phyloP scores from a whole-genome alignment of 2,888 invertebrate species.

The Ormyrus thymus region DNA sequence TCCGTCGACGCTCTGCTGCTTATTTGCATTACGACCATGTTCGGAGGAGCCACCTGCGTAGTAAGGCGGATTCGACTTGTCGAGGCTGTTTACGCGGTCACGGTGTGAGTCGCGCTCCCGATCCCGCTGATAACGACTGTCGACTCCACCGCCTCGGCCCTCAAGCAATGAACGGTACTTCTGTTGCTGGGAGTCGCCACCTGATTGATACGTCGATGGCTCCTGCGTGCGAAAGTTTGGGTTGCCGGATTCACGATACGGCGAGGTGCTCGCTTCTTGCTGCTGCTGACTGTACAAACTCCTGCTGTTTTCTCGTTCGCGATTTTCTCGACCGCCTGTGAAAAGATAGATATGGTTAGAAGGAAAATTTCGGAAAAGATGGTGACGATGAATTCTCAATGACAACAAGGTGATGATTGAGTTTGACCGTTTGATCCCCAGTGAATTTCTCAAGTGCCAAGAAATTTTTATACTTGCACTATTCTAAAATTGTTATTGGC shows the following conservation, averaged over 20 bases:
- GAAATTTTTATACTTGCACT: too few species aligned
- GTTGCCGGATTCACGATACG: constrained; percentile 71
- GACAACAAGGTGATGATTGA: too few species aligned
- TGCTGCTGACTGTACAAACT: constrained; percentile 64
- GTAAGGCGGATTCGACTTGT: constrained; percentile 69
- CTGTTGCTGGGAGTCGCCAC: constrained; percentile 63
- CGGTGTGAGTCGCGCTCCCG: constrained; percentile 69
- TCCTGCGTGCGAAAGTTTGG: constrained; percentile 69
- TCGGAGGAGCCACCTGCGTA: constrained; percentile 63
- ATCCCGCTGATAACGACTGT: constrained; percentile 67
- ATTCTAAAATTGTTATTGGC: too few species aligned
- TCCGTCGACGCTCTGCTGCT: constrained; percentile 62
- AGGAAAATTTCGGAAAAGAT: background rate
- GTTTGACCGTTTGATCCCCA: too few species aligned
- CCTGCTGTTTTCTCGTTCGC: constrained; percentile 64
- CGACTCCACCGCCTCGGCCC: background rate
- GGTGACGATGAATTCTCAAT: background rate
- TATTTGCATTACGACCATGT: constrained; percentile 67
- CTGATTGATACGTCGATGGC: constrained; percentile 68
- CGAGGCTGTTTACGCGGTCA: constrained; percentile 72
- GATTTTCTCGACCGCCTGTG: constrained; percentile 65
- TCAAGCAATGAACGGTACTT: constrained; percentile 71
- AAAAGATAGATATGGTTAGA: background rate
- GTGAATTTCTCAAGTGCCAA: too few species aligned
- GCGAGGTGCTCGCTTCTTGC: constrained; percentile 67